Conservation (phyloP, 2,888 invertebrate species). For the Drymonia ruficornis region DNA sequence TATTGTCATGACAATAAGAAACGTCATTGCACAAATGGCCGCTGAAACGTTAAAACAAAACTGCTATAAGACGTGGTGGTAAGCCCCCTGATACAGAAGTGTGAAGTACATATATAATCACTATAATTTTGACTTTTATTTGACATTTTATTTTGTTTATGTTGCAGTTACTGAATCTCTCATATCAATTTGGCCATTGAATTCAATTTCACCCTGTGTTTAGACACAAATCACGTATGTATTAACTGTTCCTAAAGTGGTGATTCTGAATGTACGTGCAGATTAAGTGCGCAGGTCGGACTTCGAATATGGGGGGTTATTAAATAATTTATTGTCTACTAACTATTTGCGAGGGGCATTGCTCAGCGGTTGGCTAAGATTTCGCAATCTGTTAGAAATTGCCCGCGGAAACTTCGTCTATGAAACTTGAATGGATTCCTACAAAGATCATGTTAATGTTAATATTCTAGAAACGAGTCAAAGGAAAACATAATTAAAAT, state of each 20-base stretch:
- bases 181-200: too few relatives aligned
- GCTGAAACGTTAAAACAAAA: too few relatives aligned
- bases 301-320: conserved; percentile 69
- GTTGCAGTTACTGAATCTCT: too few relatives aligned
- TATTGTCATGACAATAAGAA: too few relatives aligned
- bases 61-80: too few relatives aligned
- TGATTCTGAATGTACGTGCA: conserved; percentile 73
- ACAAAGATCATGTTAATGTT: conserved; percentile 36
- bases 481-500: background rate
- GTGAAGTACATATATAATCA: too few relatives aligned
- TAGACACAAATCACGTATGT: conserved; percentile 55
- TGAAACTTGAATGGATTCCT: conserved; percentile 68
- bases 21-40: too few relatives aligned
- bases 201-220: too few relatives aligned
- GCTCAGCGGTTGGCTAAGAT: conserved; percentile 70
- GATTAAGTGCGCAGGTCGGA: conserved; percentile 75
- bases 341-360: conserved; percentile 72
- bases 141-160: too few relatives aligned
- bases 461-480: background rate
- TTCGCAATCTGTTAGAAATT: conserved; percentile 69
- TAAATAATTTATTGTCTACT: conserved; percentile 82
- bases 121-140: too few relatives aligned
- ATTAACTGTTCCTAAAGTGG: conserved; percentile 80
- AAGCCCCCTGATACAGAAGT: too few relatives aligned
- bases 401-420: conserved; percentile 64